Evolutionary conservation across 2,888 invertebrate genomes (phyloP).

Genomic region (Entomobrya proxima): DNA sequence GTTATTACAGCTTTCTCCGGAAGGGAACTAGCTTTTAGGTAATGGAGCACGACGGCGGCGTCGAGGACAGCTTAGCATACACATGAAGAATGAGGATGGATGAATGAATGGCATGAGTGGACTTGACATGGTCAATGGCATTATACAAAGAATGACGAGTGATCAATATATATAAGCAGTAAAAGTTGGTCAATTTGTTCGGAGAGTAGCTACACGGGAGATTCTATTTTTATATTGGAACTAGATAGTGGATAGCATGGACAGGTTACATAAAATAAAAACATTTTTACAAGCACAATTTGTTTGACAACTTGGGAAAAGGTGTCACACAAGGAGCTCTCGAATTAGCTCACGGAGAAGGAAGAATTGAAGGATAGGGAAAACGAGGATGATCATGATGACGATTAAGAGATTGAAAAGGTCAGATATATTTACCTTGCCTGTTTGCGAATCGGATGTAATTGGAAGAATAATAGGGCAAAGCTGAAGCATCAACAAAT

Average conservation of each 20-base stretch:
- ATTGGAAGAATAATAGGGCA: too few species aligned
- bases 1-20: too few species aligned
- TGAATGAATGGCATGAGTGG: background rate
- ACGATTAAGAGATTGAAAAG: background rate
- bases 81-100: too few species aligned
- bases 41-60: background rate
- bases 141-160: background rate
- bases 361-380: too few species aligned
- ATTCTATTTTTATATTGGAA: background rate
- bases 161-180: background rate
- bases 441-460: background rate
- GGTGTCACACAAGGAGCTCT: background rate
- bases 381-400: background rate
- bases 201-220: background rate
- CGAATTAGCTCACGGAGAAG: background rate
- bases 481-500: too few species aligned
- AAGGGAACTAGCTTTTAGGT: too few species aligned
- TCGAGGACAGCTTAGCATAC: background rate
- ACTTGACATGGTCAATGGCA: background rate
- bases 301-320: too few species aligned
- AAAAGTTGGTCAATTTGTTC: background rate
- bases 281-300: background rate
- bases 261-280: background rate
- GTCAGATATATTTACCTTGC: background rate
- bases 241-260: background rate